Evolutionary conservation across 2,888 invertebrate genomes (phyloP), one percentile per base, ranked within the genome.

Genomic region (Lochmaea capreae): DNA sequence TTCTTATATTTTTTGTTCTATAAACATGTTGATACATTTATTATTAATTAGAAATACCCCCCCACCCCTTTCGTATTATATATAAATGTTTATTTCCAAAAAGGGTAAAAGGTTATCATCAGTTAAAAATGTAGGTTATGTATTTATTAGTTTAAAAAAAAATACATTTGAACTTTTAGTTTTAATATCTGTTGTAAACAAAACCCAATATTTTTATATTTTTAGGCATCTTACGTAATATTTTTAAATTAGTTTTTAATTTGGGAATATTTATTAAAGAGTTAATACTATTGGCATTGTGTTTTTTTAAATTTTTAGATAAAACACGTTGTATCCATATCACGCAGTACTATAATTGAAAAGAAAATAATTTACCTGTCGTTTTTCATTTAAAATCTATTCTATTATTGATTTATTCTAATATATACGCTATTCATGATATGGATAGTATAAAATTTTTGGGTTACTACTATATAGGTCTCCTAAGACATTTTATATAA

Each of bases 71-170:
- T 46, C 9, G 12, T 6, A 33, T 67, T 42, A 18, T 33, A 12
- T 42, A 16, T 43, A 49, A 69, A 70, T 70, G 43, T 70, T 70
- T 63, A 22, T 70, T 57, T 49, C 39, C 8, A 33, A 33, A 52
- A 62, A 63, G 49, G 63, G 16, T 63, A n/a, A 14, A 39, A 43
- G 70, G 54, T 70, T 63, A 63, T 63, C 63, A 16, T 1, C 49
- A 10, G 43, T 70, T 70, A 70, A 70, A 70, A 70, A 70, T 70
- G 43, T 70, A 57, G 70, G 70, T 70, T 70, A 70, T 39, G 62
- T 33, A 69, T 69, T 59, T 43, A 39, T 63, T 57, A 63, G 54
- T 42, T 63, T 57, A 57, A 70, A 70, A 70, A 63, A 70, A 52
- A 62, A 0, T 43, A 59, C 14, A 14, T 42, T 49, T 54, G 63